Conservation (phyloP, 2,113 vertebrate species). For the Columbina picui region DNA sequence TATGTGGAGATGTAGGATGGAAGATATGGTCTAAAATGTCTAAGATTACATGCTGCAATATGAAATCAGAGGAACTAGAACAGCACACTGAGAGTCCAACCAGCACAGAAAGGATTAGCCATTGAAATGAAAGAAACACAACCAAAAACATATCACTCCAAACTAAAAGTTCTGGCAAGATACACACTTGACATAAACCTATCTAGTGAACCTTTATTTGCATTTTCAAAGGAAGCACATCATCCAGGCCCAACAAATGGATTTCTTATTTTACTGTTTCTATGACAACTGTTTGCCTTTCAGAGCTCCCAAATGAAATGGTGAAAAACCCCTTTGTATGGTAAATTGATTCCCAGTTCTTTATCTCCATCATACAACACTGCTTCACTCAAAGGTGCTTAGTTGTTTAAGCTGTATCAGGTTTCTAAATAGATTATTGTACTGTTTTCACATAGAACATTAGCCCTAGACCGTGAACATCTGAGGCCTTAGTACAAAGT, state of each 20-base stretch:
- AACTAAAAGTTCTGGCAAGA: conserved; percentile 2
- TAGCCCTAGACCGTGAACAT: not conserved
- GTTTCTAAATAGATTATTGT: conserved; percentile 29
- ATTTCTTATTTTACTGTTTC: conserved; percentile 75
- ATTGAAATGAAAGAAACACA: not conserved
- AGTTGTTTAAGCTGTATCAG: not conserved
- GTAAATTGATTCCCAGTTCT: conserved; percentile 45
- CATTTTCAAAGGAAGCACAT: conserved; percentile 25
- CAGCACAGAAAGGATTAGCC: not conserved
- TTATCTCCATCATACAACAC: not conserved
- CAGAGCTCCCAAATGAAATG: conserved; percentile 40
- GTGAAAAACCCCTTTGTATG: conserved; percentile 46
- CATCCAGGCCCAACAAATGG: conserved; percentile 22
- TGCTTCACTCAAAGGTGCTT: conserved; percentile 26
- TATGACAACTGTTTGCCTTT: conserved; percentile 76
- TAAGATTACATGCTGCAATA: not conserved
- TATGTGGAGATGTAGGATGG: not conserved
- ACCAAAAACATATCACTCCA: not conserved
- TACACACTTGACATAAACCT: not conserved
- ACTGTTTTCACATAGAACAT: conserved; percentile 2
- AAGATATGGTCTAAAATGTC: not conserved
- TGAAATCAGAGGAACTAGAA: not conserved
- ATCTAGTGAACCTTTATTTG: conserved; percentile 21
- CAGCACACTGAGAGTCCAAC: not conserved
- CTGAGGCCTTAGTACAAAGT: not conserved